These are phyloP conservation scores for Neoseiulus cucumeris DNA, from an alignment of 1,140 invertebrate species.

Conservation along the genomic window DNA sequence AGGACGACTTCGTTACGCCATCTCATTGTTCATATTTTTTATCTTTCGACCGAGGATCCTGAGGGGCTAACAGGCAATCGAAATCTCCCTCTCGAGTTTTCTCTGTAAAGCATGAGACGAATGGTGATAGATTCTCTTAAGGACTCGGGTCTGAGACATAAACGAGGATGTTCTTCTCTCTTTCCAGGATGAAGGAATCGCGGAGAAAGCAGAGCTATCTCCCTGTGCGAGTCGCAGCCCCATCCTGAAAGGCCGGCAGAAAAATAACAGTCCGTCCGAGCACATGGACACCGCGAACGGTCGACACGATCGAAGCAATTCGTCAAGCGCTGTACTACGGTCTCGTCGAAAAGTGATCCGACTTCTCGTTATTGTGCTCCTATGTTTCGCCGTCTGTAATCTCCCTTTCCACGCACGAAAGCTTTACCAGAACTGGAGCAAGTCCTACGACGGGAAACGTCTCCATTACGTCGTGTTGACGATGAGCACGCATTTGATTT, in stretches of 20 bases:
- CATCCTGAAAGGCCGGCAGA: neutral
- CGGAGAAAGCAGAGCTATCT: too few relatives aligned
- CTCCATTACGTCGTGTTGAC: constrained; percentile 50
- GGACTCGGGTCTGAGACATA: too few relatives aligned
- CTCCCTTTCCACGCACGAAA: constrained; percentile 60
- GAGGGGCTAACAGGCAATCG: too few relatives aligned
- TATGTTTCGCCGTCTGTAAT: constrained; percentile 62
- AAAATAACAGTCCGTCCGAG: neutral
- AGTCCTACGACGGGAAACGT: constrained; percentile 39
- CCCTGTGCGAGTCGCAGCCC: neutral
- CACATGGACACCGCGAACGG: neutral
- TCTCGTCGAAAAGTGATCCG: constrained; percentile 32
- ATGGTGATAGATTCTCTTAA: too few relatives aligned
- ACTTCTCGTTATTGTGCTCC: constrained; percentile 57
- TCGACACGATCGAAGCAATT: constrained; percentile 24
- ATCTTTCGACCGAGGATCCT: too few relatives aligned
- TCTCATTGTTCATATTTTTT: too few relatives aligned
- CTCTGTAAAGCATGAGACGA: too few relatives aligned
- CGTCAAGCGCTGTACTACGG: constrained; percentile 19
- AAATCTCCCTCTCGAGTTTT: too few relatives aligned
- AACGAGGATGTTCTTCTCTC: too few relatives aligned
- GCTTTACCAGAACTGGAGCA: constrained; percentile 49
- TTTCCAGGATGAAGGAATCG: too few relatives aligned
- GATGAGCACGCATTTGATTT: constrained; percentile 55
- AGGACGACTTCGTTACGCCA: too few relatives aligned